Base-by-base conservation (phyloP, 2,113 vertebrate genomes). In the Myotis brandtii region DNA sequence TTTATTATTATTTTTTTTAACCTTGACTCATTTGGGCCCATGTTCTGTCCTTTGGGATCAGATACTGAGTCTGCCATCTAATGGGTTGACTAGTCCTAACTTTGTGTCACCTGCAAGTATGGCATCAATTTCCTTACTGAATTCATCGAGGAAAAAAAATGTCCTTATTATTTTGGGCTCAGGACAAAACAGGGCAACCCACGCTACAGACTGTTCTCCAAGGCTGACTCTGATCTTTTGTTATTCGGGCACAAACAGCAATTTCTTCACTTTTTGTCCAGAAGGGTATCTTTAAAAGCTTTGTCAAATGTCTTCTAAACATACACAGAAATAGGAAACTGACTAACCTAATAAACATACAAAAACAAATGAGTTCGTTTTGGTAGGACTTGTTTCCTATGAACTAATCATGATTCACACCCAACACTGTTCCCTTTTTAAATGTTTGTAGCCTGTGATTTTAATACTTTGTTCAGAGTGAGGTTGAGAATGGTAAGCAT, bases 281-380 rank as follows among this genome's bases (percentile, higher is more conserved):
- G 46, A 64, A 56, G 37, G 2, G 17, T 48, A 62, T 46, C 70
- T 81, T 96, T 86, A 89, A 37, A 76, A 90, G 0, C 23, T 76
- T 87, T 91, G 40, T 86, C 20, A 69, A 83, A 50, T 64, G 13
- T 91, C 84, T 95, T 91, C 72, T 84, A 66, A 86, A 97, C 67
- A 64, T n/a, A 66, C 13, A 87, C 14, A 62, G 56, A 83, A 62
- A 67, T 21, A 82, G 20, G 75, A 86, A 96, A 77, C 27, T 48
- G 69, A 86, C 54, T 86, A 79, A 40, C 43, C 6, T 34, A 59
- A 76, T 85, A 85, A 87, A 88, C 9, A 34, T 20, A 70, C 16
- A 87, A 96, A 89, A 72, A 5, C 37, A 72, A 81, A 67, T 48
- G 86, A 66, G 30, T 93, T 21, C n/a, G 20, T 52, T 94, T 54